A percentile compares a stretch with the other conserved stretches of the same genome.
Evolutionary conservation across 2,888 invertebrate genomes (phyloP).

Genomic region (Heliconius erato): DNA sequence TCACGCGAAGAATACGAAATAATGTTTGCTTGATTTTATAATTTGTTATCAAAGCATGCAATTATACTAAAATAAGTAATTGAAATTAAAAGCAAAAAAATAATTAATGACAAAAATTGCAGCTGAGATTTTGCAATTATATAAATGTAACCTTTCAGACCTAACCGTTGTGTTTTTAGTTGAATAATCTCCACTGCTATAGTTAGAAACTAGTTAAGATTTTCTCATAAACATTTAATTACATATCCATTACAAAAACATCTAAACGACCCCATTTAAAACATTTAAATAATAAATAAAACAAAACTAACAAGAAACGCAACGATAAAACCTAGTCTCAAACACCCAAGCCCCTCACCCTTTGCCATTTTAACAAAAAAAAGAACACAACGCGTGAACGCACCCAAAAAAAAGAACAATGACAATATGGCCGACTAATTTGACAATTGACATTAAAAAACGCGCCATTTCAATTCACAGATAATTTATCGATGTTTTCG

Average conservation of each 20-base stretch:
- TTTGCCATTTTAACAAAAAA: conserved; percentile 62
- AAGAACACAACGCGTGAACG: conserved; percentile 73
- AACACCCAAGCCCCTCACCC: conserved; percentile 63
- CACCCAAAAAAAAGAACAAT: conserved; percentile 70
- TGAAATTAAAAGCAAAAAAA: no score
- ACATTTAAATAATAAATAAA: conserved; percentile 54
- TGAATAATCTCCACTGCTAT: no score
- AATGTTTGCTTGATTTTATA: background rate
- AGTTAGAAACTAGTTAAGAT: background rate
- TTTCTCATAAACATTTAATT: background rate
- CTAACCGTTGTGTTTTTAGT: no score
- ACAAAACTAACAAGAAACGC: conserved; percentile 52
- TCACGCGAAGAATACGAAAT: conserved; percentile 33
- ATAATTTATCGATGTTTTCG: conserved; percentile 83
- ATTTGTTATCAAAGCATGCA: background rate
- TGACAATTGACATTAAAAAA: conserved; percentile 84
- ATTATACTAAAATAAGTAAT: background rate
- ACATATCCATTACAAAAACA: conserved; percentile 1
- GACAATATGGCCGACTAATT: conserved; percentile 82
- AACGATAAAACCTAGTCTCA: conserved; percentile 35
- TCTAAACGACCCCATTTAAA: background rate
- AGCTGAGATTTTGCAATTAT: background rate
- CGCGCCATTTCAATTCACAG: conserved; percentile 81
- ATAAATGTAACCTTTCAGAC: no score
- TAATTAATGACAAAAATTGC: no score